phyloP scores from a whole-genome alignment of 2,797 vertebrate species.

The Trachops cirrhosus region DNA sequence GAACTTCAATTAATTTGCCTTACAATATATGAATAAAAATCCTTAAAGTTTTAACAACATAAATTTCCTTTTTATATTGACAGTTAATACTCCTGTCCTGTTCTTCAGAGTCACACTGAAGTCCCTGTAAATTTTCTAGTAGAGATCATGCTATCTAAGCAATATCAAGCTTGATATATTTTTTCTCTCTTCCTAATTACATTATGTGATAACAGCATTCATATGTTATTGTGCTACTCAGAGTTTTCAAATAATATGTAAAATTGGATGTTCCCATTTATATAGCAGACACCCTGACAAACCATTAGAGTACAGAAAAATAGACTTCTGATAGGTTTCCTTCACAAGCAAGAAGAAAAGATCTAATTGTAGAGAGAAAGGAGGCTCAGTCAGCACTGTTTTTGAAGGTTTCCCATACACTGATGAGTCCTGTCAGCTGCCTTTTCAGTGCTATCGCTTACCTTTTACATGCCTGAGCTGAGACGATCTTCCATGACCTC shows the following conservation, averaged over 20 bases:
- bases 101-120: conserved; percentile 62
- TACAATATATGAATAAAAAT: conserved; percentile 65
- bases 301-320: background rate
- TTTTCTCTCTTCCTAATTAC: background rate
- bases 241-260: conserved; percentile 21
- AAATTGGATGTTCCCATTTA: background rate
- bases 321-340: background rate
- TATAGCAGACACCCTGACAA: background rate
- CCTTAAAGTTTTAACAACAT: conserved; percentile 79
- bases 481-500: conserved; percentile 19
- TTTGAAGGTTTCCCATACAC: background rate
- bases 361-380: background rate
- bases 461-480: background rate
- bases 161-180: background rate
- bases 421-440: background rate
- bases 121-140: conserved; percentile 69
- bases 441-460: background rate
- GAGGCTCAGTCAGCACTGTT: background rate
- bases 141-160: conserved; percentile 25
- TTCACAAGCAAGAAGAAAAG: background rate
- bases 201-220: background rate
- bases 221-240: background rate
- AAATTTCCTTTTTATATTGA: conserved; percentile 76
- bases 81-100: conserved; percentile 72
- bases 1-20: conserved; percentile 76